phyloP scores from a whole-genome alignment of 2,888 invertebrate genomes.

The Plebejus argus region DNA sequence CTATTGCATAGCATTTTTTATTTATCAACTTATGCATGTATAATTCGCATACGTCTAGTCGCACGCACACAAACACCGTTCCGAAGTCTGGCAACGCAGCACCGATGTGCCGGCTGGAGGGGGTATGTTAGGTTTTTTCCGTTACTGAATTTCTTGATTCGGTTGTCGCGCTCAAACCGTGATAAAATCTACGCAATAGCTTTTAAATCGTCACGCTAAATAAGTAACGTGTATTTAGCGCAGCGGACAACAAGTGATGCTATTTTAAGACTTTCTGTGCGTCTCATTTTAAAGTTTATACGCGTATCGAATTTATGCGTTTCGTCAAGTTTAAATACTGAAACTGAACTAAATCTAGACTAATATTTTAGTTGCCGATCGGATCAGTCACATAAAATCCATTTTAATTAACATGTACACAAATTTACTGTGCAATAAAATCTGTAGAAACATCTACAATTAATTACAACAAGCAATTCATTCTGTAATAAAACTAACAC shows the following conservation, averaged over 20 bases:
- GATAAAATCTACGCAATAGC: too few relatives aligned
- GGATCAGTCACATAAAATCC: constrained; percentile 4
- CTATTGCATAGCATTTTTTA: too few relatives aligned
- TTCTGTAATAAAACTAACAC: constrained; percentile 1
- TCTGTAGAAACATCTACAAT: constrained; percentile 12
- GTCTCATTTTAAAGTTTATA: background rate
- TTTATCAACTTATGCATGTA: too few relatives aligned
- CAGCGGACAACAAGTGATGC: background rate
- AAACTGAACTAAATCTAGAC: background rate
- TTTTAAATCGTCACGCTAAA: background rate
- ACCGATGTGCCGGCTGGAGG: too few relatives aligned
- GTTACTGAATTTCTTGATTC: too few relatives aligned
- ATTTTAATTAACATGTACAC: constrained; percentile 24
- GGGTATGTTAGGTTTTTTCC: too few relatives aligned
- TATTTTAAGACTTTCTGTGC: background rate
- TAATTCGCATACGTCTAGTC: too few relatives aligned
- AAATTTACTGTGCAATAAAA: constrained; percentile 29
- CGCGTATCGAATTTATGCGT: background rate
- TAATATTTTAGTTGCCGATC: background rate
- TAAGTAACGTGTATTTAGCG: background rate
- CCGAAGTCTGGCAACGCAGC: too few relatives aligned
- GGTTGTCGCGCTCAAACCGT: too few relatives aligned
- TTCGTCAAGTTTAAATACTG: background rate
- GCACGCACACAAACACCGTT: too few relatives aligned
- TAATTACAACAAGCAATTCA: constrained; percentile 7